Evolutionary conservation across 1,140 invertebrate genomes (phyloP).

Genomic region (Lasioglossum baleicum): DNA sequence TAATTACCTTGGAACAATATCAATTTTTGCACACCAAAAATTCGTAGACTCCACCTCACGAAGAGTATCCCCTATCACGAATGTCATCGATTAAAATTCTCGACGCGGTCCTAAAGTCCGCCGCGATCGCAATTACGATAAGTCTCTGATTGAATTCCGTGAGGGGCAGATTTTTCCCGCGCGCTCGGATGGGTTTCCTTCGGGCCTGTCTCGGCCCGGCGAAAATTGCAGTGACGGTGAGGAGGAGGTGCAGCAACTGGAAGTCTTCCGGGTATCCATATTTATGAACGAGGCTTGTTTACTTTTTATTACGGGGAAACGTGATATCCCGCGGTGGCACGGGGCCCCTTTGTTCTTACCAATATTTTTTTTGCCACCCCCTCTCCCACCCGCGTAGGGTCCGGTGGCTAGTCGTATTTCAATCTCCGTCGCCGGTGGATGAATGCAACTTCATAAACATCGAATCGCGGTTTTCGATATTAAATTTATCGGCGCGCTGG

Average conservation of each 20-base stretch:
- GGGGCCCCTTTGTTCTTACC: slow-evolving; percentile 22
- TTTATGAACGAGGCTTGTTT: slow-evolving; percentile 30
- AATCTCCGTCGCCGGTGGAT: slow-evolving; percentile 44
- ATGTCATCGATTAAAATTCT: too few species aligned
- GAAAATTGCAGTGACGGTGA: too few species aligned
- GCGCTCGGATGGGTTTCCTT: background rate
- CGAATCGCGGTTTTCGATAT: slow-evolving; percentile 55
- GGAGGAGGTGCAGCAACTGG: slow-evolving; percentile 5
- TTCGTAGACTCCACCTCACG: too few species aligned
- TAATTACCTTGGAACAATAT: too few species aligned
- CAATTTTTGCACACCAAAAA: too few species aligned
- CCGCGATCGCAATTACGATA: too few species aligned
- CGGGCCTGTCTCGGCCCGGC: too few species aligned
- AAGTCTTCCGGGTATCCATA: slow-evolving; percentile 18
- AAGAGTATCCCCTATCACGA: too few species aligned
- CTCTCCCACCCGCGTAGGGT: too few species aligned
- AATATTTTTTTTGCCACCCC: background rate
- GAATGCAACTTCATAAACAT: slow-evolving; percentile 49
- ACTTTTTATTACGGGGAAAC: slow-evolving; percentile 18
- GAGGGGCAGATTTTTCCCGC: background rate
- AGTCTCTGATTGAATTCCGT: too few species aligned
- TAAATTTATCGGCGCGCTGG: slow-evolving; percentile 52
- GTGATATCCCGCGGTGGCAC: slow-evolving; percentile 18
- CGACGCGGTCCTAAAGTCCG: too few species aligned
- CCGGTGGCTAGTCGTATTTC: slow-evolving; percentile 16